These are phyloP conservation scores for Mythimna loreyi DNA, from an alignment of 2,888 invertebrate species.

Conservation along the genomic window DNA sequence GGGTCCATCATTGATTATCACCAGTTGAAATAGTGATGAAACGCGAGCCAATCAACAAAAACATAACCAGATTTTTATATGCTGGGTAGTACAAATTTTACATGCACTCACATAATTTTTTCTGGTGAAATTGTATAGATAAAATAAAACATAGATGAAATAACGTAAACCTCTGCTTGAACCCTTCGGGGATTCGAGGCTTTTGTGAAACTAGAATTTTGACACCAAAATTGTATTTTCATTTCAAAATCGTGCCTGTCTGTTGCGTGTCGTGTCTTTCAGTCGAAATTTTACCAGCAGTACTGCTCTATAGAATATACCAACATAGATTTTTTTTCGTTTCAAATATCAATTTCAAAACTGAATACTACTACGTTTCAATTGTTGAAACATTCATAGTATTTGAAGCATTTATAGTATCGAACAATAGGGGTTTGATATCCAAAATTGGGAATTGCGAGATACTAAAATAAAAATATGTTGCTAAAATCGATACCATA, in stretches of 20 bases:
- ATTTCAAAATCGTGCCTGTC: conserved; percentile 4
- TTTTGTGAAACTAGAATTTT: neutral
- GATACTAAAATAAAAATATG: neutral
- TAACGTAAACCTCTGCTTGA: neutral
- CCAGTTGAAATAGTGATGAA: no score
- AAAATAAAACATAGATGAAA: neutral
- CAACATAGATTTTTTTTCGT: conserved; percentile 12
- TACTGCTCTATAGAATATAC: conserved; percentile 6
- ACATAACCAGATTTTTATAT: no score
- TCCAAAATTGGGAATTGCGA: conserved; percentile 2
- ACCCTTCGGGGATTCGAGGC: neutral
- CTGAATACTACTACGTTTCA: conserved; percentile 10
- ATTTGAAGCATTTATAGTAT: conserved; percentile 7
- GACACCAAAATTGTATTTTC: neutral
- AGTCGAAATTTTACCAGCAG: neutral
- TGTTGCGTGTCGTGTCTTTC: neutral
- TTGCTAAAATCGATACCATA: neutral
- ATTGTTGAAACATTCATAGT: no score
- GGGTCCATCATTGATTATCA: no score
- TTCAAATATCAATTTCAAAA: conserved; percentile 18
- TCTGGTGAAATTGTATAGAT: neutral
- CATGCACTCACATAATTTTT: neutral
- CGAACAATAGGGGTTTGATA: conserved; percentile 22
- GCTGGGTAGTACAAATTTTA: no score
- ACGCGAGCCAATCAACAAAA: no score